Percentiles rank a stretch among this genome's conserved stretches.
Evolutionary conservation across 2,888 invertebrate genomes (phyloP).

Genomic region (Ochropleura plecta): DNA sequence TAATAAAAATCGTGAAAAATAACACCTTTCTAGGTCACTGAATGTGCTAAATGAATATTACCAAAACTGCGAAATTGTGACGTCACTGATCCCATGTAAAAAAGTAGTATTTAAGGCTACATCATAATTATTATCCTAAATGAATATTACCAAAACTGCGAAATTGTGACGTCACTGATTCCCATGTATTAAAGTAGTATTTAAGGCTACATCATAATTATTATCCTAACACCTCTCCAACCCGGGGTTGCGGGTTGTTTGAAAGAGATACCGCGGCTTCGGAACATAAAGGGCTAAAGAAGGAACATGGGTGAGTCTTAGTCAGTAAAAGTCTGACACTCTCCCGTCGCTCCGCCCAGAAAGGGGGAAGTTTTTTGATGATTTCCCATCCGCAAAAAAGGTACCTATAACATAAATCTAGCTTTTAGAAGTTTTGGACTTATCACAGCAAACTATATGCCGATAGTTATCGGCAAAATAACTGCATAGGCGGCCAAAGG

Average conservation of each 20-base stretch:
- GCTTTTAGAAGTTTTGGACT: too few relatives aligned
- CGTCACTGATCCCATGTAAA: conserved; percentile 25
- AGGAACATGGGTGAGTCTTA: too few relatives aligned
- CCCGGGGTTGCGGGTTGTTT: too few relatives aligned
- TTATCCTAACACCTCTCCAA: neutral
- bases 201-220: neutral
- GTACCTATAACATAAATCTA: too few relatives aligned
- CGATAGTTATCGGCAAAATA: neutral
- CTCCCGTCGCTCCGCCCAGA: too few relatives aligned
- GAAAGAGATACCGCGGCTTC: too few relatives aligned
- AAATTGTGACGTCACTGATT: conserved; percentile 37
- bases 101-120: neutral
- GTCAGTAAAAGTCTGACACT: too few relatives aligned
- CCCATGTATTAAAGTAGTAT: neutral
- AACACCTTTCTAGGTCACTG: conserved; percentile 47
- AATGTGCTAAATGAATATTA: conserved; percentile 44
- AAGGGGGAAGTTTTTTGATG: too few relatives aligned
- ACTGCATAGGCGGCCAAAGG: neutral
- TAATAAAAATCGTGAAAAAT: conserved; percentile 44
- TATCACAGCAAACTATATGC: too few relatives aligned
- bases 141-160: conserved; percentile 53
- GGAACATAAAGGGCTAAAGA: too few relatives aligned
- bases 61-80: conserved; percentile 47
- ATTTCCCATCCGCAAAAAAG: too few relatives aligned
- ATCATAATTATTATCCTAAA: conserved; percentile 27